Evolutionary conservation across 2,888 invertebrate species (phyloP).

Genomic region (Hirtodrosophila alboralis): DNA sequence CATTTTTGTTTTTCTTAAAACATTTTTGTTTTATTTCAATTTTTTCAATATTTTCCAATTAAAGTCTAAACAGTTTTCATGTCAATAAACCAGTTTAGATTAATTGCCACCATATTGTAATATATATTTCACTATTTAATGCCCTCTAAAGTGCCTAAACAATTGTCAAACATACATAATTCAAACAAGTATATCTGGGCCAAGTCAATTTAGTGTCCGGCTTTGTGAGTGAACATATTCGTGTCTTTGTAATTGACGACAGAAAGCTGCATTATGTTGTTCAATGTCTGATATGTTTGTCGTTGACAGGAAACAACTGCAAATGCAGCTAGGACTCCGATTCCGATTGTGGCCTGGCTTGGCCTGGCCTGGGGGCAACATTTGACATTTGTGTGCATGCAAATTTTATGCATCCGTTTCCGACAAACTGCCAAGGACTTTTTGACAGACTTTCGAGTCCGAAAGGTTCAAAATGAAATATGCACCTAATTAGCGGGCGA

Average conservation of each 20-base stretch:
- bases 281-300: slow-evolving; percentile 18
- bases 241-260: slow-evolving; percentile 37
- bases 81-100: too few relatives aligned
- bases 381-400: slow-evolving; percentile 42
- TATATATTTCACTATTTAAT: too few relatives aligned
- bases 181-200: slow-evolving; percentile 13
- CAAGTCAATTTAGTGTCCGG: slow-evolving; percentile 24
- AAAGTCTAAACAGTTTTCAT: too few relatives aligned
- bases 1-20: too few relatives aligned
- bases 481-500: slow-evolving; percentile 67
- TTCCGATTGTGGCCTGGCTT: neutral
- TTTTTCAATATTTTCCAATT: too few relatives aligned
- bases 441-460: slow-evolving; percentile 39
- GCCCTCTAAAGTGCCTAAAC: too few relatives aligned
- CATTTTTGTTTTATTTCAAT: too few relatives aligned
- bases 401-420: slow-evolving; percentile 62
- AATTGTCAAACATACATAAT: slow-evolving; percentile 12
- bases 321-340: slow-evolving; percentile 11
- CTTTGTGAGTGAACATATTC: neutral
- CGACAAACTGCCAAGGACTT: slow-evolving; percentile 26
- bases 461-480: slow-evolving; percentile 43
- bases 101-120: too few relatives aligned
- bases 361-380: too few relatives aligned
- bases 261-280: slow-evolving; percentile 36
- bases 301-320: slow-evolving; percentile 34